Base-by-base conservation (phyloP, 2,888 invertebrate species). In the Sipha maydis region DNA sequence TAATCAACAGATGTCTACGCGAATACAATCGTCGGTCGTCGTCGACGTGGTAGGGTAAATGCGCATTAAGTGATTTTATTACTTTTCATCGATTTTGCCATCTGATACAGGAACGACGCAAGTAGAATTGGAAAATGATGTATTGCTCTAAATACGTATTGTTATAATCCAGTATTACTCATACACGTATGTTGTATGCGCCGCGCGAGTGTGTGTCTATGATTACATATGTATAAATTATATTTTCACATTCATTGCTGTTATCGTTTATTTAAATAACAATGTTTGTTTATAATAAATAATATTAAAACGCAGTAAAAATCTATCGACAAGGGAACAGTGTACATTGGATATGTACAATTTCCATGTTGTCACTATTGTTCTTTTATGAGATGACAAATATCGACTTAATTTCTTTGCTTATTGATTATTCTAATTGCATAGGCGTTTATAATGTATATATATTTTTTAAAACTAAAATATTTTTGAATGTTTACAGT, bases 11-110 rank as follows among this genome's bases (percentile, higher is more conserved):
- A 69, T 69, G 69, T 69, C 69, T n/a, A 9, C 69, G 69, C 14
- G 28, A 28, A 25, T 14, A 28, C 69, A 28, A 21, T n/a, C 28
- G 48, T 48, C 28, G 28, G 48, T 48, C 28, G 11, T 69, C 69
- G 28, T 69, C 69, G 69, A 28, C 69, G 28, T 69, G 28, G 28
- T 69, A 28, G 28, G 28, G 4, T 69, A 69, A 61, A 69, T 25
- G 69, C 5, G 48, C 5, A 82, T 41, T 31, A 73, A 83, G 31
- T 31, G 54, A 83, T 83, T 83, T 83, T 54, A 54, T 73, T 34
- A 25, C n/a, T 73, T 73, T 73, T 73, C 73, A 73, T 83, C 54
- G 83, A 83, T 83, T 83, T 73, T 73, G 54, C 83, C 28, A 17
- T 34, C 31, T 3, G 54, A n/a, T 73, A 34, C 34, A 34, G 34